phyloP scores from a whole-genome alignment of 2,797 vertebrate species.

The Eupleurogrammus muticus region DNA sequence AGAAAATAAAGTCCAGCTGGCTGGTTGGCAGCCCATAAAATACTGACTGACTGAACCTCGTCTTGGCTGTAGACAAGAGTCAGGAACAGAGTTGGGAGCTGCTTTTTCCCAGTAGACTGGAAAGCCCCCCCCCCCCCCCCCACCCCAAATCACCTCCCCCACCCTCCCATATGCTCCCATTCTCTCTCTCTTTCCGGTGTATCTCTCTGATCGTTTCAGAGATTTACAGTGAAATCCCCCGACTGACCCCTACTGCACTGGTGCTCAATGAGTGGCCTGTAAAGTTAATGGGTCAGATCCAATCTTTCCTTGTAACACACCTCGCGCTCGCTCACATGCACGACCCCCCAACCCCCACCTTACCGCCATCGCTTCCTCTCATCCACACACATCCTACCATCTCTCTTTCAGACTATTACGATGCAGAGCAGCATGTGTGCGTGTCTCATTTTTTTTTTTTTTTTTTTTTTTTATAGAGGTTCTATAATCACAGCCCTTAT shows the following conservation, averaged over 20 bases:
- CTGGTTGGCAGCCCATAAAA: slow-evolving; percentile 51
- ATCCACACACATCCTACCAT: slow-evolving; percentile 11
- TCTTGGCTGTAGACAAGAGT: slow-evolving; percentile 50
- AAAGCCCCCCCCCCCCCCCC: slow-evolving; percentile 3
- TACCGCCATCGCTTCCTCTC: neutral
- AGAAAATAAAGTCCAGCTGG: slow-evolving; percentile 58
- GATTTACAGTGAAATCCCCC: slow-evolving; percentile 76
- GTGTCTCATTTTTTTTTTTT: slow-evolving; percentile 38
- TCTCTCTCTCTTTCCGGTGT: slow-evolving; percentile 27
- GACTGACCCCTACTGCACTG: slow-evolving; percentile 69
- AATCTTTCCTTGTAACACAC: slow-evolving; percentile 76
- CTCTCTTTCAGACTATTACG: slow-evolving; percentile 33
- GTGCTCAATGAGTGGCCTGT: slow-evolving; percentile 69
- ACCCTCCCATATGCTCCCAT: neutral
- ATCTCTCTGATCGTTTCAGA: slow-evolving; percentile 61
- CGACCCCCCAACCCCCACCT: neutral
- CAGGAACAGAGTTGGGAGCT: slow-evolving; percentile 51
- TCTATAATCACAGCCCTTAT: slow-evolving; percentile 54
- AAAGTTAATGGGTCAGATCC: slow-evolving; percentile 82
- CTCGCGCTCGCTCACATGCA: slow-evolving; percentile 26
- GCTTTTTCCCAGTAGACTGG: slow-evolving; percentile 22
- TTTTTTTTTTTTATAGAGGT: slow-evolving; percentile 56
- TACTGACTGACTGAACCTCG: slow-evolving; percentile 50
- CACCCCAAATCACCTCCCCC: neutral
- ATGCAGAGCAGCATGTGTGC: slow-evolving; percentile 45